phyloP scores from a whole-genome alignment of 2,888 invertebrate genomes.

The Polydesmus complanatus region DNA sequence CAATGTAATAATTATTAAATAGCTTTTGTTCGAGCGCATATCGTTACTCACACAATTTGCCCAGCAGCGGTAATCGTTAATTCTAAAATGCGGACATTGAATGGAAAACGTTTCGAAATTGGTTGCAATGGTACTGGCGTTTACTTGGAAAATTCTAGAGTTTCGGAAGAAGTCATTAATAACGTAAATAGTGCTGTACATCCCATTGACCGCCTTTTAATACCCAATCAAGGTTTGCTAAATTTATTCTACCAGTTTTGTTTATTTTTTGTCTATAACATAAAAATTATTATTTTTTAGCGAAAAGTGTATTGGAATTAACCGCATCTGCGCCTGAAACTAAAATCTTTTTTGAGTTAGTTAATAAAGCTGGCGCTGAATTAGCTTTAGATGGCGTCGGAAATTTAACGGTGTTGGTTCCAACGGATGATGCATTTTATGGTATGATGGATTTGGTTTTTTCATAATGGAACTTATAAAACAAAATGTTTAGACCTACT shows the following conservation, averaged over 20 bases:
- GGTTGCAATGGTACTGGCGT: constrained; percentile 35
- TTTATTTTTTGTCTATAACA: background rate
- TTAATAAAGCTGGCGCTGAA: constrained; percentile 33
- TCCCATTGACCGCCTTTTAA: constrained; percentile 35
- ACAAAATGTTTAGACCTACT: background rate
- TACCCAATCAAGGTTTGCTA: constrained; percentile 34
- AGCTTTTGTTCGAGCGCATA: constrained; percentile 37
- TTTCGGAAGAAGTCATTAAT: constrained; percentile 32
- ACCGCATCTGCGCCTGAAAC: constrained; percentile 31
- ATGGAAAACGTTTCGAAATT: constrained; percentile 31
- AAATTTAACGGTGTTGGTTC: constrained; percentile 37
- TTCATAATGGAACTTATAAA: background rate
- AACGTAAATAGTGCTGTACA: constrained; percentile 38
- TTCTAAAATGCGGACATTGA: constrained; percentile 32
- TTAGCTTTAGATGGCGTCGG: constrained; percentile 32
- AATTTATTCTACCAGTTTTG: background rate
- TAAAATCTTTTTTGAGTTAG: constrained; percentile 33
- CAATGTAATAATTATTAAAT: constrained; percentile 8
- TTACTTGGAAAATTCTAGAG: constrained; percentile 31
- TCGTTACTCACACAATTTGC: constrained; percentile 36
- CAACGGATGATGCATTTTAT: constrained; percentile 37
- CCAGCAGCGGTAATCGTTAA: constrained; percentile 36
- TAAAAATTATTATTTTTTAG: constrained; percentile 24
- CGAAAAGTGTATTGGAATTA: constrained; percentile 34
- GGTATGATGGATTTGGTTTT: constrained; percentile 22